Base-by-base conservation (phyloP, 2,797 vertebrate genomes). In the Protonibea diacanthus region DNA sequence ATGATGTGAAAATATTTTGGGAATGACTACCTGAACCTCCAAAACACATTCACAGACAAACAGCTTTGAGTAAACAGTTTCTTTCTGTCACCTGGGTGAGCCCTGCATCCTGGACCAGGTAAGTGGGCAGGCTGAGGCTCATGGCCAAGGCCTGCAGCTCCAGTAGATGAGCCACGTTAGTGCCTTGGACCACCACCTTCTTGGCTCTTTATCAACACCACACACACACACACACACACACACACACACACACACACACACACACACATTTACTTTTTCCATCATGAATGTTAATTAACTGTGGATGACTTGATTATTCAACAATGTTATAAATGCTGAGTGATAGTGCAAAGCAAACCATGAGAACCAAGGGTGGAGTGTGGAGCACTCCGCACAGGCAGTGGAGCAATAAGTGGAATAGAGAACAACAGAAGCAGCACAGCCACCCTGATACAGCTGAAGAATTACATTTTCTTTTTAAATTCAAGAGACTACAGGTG, bases 171-270 rank as follows among this genome's bases (percentile, higher is more conserved):
- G 94, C 94, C 77, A 94, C 91, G 12, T 94, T 96, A 45, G 93
- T 94, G 65, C 96, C 96, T 80, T 96, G 96, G 75, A 97, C 88
- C 67, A 96, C 96, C 78, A 97, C 94, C 88, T 96, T 97, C 91
- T 96, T 97, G 3, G 95, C 94, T 62, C 96, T 97, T 82, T 25
- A 87, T 59, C 17, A 77, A 72, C 60, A 87, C 2, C n/a, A 86
- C 2, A 3, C 45, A 85, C 38, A 42, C 29, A 9, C 33, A 38
- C 8, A 38, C 33, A 38, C 33, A 38, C 33, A 38, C 33, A 38
- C 1, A 38, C 33, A 38, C 7, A 33, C 33, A 33, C 33, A 33
- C 33, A 33, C 33, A 33, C 33, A 33, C 33, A 33, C 33, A 33
- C 33, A 33, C 6, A 33, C 29, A 7, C 6, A 71, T 14, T 51